Evolutionary conservation across 2,888 invertebrate genomes (phyloP), one percentile per base, ranked within the genome.

Genomic region (Drosophila putrida): DNA sequence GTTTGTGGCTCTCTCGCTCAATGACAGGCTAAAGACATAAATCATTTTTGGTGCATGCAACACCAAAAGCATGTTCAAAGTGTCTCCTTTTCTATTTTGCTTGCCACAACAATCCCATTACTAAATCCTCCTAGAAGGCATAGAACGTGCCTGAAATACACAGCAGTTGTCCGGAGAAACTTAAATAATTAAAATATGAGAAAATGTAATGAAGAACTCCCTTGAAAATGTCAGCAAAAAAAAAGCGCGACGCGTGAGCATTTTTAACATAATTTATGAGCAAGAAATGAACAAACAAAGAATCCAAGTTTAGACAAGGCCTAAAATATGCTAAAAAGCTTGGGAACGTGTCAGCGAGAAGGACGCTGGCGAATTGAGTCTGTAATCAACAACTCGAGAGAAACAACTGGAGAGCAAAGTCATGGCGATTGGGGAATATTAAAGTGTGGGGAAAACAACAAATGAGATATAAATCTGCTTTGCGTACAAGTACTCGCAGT

Each of bases 381-480:
- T 38, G 39, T 53, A 46, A 53, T 61, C 54, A 61, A 44, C 31
- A 69, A 51, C 55, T 41, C 39, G 10, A 55, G 10, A 46, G 44
- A 20, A 60, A 43, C 35, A 68, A 51, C 55, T 36, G 35, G 10
- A 55, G 13, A 46, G 44, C 44, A 33, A 50, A 38, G 35, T 20
- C 11, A 47, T 31, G 31, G 15, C 46, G 46, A 31, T 60, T 33
- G 20, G 55, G 66, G 71, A 60, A 28, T 41, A 54, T 11, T 61
- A 51, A 57, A 27, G 46, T n/a, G 35, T 4, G 51, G 43, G 47
- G 33, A 64, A 44, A 27, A 53, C 41, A 65, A 53, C 39, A 49
- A 35, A 35, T 64, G 31, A 43, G 44, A 75, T 67, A 83, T 70
- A 87, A 87, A 83, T 83, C 81, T 71, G 54, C 79, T 69, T 78